phyloP scores from a whole-genome alignment of 2,888 invertebrate genomes.

The Oxyscelio sp. region DNA sequence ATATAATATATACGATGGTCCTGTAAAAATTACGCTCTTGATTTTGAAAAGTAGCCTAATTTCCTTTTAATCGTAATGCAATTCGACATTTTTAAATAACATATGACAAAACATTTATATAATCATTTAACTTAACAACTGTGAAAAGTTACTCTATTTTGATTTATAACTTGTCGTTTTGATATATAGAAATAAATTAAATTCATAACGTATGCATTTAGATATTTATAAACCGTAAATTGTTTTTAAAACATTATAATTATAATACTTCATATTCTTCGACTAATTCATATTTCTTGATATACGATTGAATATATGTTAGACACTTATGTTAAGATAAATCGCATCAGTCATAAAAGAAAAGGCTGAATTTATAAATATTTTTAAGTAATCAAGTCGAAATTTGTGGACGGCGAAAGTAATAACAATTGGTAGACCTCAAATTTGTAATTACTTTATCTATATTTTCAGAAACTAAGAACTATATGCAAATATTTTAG shows the following conservation, averaged over 20 bases:
- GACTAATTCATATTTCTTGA: slow-evolving; percentile 10
- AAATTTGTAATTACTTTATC: slow-evolving; percentile 65
- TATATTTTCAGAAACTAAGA: slow-evolving; percentile 56
- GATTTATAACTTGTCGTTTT: slow-evolving; percentile 41
- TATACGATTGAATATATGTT: slow-evolving; percentile 14
- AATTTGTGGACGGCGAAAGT: slow-evolving; percentile 51
- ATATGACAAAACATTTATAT: slow-evolving; percentile 35
- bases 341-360: slow-evolving; percentile 23
- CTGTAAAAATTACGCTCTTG: too few relatives aligned
- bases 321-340: slow-evolving; percentile 8
- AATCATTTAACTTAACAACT: slow-evolving; percentile 35
- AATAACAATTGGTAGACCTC: slow-evolving; percentile 52
- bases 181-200: slow-evolving; percentile 29
- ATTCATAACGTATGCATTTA: slow-evolving; percentile 21
- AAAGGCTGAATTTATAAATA: slow-evolving; percentile 53
- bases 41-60: too few relatives aligned
- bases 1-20: too few relatives aligned
- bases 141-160: slow-evolving; percentile 46
- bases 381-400: slow-evolving; percentile 41
- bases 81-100: slow-evolving; percentile 53
- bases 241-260: slow-evolving; percentile 18
- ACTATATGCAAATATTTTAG: slow-evolving; percentile 64
- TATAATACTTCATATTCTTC: slow-evolving; percentile 10
- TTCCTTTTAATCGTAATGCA: slow-evolving; percentile 64
- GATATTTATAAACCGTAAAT: slow-evolving; percentile 18